Evolutionary conservation across 2,113 vertebrate species (phyloP).

Genomic region (Ameiurus melas): DNA sequence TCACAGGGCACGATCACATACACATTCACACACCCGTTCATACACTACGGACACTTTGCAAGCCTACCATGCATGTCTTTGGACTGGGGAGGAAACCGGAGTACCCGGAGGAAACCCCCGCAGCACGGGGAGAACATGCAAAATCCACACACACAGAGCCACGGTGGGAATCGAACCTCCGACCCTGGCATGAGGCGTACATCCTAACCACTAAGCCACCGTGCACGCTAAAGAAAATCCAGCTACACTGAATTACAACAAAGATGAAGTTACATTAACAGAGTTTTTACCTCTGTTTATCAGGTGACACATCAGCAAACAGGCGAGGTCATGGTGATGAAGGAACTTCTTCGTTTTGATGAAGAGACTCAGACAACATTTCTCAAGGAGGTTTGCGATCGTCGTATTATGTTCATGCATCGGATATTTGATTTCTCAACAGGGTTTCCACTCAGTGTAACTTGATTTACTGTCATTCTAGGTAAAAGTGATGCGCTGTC

Average conservation of each 20-base stretch:
- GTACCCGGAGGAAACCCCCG: too few relatives aligned
- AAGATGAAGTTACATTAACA: neutral
- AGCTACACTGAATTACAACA: neutral
- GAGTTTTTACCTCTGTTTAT: neutral
- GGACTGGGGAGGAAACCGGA: too few relatives aligned
- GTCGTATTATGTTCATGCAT: neutral
- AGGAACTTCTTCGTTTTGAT: conserved; percentile 92
- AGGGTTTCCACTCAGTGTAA: neutral
- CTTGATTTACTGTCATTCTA: conserved; percentile 53
- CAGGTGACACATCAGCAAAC: conserved; percentile 94
- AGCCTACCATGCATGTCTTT: too few relatives aligned
- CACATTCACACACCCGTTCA: too few relatives aligned
- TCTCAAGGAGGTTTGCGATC: conserved; percentile 84
- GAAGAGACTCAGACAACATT: conserved; percentile 95
- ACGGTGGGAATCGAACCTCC: too few relatives aligned
- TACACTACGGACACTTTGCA: too few relatives aligned
- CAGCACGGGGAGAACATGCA: too few relatives aligned
- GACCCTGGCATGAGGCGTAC: too few relatives aligned
- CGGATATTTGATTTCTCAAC: neutral
- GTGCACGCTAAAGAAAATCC: conserved; percentile 51
- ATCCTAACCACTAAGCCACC: too few relatives aligned
- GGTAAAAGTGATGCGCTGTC: conserved; percentile 98
- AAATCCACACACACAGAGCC: too few relatives aligned
- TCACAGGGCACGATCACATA: too few relatives aligned
- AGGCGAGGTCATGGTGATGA: conserved; percentile 98